Conservation (phyloP, 2,888 invertebrate species). For the Lasius fuliginosus region DNA sequence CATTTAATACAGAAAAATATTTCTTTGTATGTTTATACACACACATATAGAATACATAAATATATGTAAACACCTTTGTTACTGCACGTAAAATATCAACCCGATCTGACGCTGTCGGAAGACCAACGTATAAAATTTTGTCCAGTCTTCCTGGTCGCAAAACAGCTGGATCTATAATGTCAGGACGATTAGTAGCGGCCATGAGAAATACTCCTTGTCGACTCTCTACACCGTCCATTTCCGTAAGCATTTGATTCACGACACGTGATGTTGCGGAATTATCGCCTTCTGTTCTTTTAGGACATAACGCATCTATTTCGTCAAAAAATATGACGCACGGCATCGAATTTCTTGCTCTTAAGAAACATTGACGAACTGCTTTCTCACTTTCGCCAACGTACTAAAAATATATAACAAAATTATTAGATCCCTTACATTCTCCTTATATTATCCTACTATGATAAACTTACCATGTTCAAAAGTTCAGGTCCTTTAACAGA, state of each 20-base stretch:
- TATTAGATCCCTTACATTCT: background rate
- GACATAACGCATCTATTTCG: slow-evolving; percentile 98
- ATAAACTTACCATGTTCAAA: slow-evolving; percentile 94
- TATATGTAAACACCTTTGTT: slow-evolving; percentile 90
- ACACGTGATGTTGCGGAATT: slow-evolving; percentile 93
- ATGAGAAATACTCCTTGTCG: slow-evolving; percentile 97
- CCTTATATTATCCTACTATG: background rate
- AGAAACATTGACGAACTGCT: slow-evolving; percentile 98
- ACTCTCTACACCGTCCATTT: slow-evolving; percentile 99
- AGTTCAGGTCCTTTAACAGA: slow-evolving; percentile 99
- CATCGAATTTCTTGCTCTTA: slow-evolving; percentile 96
- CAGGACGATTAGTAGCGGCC: slow-evolving; percentile 98
- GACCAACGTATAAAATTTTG: slow-evolving; percentile 95
- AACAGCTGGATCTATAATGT: slow-evolving; percentile 98
- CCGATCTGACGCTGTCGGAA: slow-evolving; percentile 93
- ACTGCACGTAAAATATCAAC: slow-evolving; percentile 95
- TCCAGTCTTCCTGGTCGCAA: slow-evolving; percentile 96
- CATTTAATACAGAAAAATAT: background rate
- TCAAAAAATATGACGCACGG: slow-evolving; percentile 99
- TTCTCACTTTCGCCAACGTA: slow-evolving; percentile 99
- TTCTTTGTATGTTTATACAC: background rate
- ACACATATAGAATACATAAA: background rate
- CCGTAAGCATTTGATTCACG: slow-evolving; percentile 98
- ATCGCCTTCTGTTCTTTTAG: slow-evolving; percentile 93
- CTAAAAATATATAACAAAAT: slow-evolving; percentile 85